phyloP scores from a whole-genome alignment of 2,797 vertebrate species.

The Peromyscus melanophrys region DNA sequence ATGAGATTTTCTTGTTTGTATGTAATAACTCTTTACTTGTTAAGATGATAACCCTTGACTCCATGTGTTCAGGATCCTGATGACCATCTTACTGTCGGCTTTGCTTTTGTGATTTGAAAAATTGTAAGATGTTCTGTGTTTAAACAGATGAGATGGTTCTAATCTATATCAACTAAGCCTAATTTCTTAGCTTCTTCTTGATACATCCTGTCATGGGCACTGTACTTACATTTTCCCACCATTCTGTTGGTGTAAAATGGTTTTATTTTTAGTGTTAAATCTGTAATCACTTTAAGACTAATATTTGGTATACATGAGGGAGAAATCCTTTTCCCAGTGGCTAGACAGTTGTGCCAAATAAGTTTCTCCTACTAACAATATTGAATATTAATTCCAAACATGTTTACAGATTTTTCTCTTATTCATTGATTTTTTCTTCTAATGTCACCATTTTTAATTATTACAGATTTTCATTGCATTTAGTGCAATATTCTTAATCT shows the following conservation, averaged over 20 bases:
- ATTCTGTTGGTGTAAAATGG: not conserved
- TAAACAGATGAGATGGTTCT: not conserved
- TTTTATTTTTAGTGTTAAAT: slow-evolving; percentile 36
- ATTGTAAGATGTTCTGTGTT: not conserved
- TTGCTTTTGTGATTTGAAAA: not conserved
- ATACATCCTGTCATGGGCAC: not conserved
- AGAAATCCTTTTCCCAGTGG: slow-evolving; percentile 38
- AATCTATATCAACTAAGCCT: not conserved
- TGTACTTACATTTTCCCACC: not conserved
- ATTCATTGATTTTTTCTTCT: not conserved
- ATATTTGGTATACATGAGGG: not conserved
- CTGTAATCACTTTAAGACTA: not conserved
- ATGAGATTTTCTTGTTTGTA: not conserved
- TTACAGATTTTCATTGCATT: not conserved
- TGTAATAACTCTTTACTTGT: not conserved
- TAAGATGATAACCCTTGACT: not conserved
- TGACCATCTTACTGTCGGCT: not conserved
- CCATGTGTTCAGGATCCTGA: not conserved
- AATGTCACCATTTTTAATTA: not conserved
- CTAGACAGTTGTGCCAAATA: slow-evolving; percentile 21
- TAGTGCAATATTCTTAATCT: not conserved
- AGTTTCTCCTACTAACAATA: not conserved
- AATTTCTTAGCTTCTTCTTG: slow-evolving; percentile 4
- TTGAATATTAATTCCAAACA: not conserved
- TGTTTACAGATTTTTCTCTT: not conserved